phyloP scores from a whole-genome alignment of 2,888 invertebrate species.

The Therioaphis trifolii region DNA sequence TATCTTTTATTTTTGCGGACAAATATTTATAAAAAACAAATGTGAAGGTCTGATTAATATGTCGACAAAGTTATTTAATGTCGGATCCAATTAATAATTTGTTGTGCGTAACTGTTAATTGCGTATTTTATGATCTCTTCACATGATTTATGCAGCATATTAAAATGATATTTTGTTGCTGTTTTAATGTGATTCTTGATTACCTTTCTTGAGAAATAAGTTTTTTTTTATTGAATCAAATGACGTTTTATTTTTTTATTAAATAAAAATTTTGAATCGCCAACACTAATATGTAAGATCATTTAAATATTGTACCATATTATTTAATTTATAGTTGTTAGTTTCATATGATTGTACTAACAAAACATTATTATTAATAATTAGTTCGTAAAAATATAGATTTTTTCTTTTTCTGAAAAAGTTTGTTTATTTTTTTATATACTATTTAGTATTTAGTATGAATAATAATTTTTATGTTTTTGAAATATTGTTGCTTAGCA shows the following conservation, averaged over 20 bases:
- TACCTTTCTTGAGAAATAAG: constrained; percentile 43
- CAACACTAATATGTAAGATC: constrained; percentile 49
- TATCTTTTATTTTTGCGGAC: constrained; percentile 48
- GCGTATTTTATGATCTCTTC: constrained; percentile 62
- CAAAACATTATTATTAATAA: constrained; percentile 39
- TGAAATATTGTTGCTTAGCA: constrained; percentile 50
- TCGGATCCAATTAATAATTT: constrained; percentile 51
- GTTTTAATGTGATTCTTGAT: constrained; percentile 56
- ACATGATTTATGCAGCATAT: constrained; percentile 57
- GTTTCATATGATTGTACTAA: constrained; percentile 61
- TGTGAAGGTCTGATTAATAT: constrained; percentile 58
- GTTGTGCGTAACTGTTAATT: constrained; percentile 53
- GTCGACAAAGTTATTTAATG: constrained; percentile 19
- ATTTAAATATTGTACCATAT: constrained; percentile 57
- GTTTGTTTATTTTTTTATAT: constrained; percentile 56
- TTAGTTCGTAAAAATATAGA: constrained; percentile 57
- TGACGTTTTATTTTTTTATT: constrained; percentile 54
- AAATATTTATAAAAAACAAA: constrained; percentile 56
- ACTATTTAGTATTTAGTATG: neutral
- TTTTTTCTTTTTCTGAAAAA: constrained; percentile 49
- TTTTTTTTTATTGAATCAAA: constrained; percentile 57
- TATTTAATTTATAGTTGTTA: constrained; percentile 60
- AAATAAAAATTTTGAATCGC: constrained; percentile 42
- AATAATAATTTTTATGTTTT: constrained; percentile 34
- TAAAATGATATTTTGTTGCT: constrained; percentile 46